These are phyloP conservation scores for Ctena decussata DNA, from an alignment of 2,888 invertebrate species.

Conservation along the genomic window DNA sequence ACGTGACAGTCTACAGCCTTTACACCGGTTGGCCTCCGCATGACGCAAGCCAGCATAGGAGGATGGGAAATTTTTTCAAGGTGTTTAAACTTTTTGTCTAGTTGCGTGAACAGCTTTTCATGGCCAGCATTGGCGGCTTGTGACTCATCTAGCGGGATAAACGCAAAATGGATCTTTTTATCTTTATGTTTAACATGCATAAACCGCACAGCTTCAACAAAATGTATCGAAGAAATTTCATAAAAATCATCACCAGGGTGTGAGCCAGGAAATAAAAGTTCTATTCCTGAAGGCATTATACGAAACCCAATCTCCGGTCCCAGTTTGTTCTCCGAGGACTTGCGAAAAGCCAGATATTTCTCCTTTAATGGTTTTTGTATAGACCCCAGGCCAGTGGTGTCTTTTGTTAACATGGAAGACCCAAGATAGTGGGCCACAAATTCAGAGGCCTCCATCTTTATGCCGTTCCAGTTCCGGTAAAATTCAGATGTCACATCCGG, in stretches of 20 bases:
- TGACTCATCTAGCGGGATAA: conserved; percentile 90
- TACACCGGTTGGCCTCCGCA: conserved; percentile 97
- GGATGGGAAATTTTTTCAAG: conserved; percentile 97
- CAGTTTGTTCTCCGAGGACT: conserved; percentile 72
- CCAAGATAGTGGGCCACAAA: conserved; percentile 99
- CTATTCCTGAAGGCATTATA: conserved; percentile 96
- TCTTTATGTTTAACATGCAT: conserved; percentile 81
- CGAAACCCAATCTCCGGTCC: conserved; percentile 87
- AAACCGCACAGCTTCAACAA: conserved; percentile 85
- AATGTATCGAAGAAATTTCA: conserved; percentile 88
- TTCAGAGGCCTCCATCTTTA: conserved; percentile 69
- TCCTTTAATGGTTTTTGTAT: conserved; percentile 99
- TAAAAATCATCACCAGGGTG: conserved; percentile 93
- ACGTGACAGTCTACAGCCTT: conserved; percentile 99
- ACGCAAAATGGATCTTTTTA: conserved; percentile 88
- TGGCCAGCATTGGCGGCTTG: conserved; percentile 73
- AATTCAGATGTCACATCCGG: conserved; percentile 29
- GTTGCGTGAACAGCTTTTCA: conserved; percentile 91
- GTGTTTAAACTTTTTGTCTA: conserved; percentile 98
- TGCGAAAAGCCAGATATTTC: conserved; percentile 97
- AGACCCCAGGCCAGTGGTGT: conserved; percentile 98
- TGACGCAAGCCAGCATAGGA: conserved; percentile 98
- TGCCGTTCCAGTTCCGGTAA: not conserved
- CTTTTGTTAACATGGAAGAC: conserved; percentile 98
- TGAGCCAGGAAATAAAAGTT: conserved; percentile 97